Evolutionary conservation across 2,113 vertebrate genomes (phyloP), one percentile per base, ranked within the genome.

Genomic region (Sorex fumeus): DNA sequence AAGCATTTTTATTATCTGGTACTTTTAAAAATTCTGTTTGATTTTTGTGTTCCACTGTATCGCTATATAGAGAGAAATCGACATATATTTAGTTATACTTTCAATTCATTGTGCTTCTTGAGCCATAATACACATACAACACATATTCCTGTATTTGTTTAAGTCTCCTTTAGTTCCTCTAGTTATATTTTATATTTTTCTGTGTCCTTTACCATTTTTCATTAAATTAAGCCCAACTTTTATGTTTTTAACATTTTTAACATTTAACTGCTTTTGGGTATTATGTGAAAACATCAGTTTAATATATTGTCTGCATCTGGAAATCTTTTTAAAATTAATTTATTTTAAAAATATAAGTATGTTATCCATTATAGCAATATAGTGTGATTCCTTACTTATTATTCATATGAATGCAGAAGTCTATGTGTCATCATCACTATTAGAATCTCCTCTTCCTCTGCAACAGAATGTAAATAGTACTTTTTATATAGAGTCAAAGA

Each of bases 211-310:
- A 43, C 67, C 16, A 47, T 45, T 27, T 57, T 86, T 82, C 34
- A 77, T 81, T 67, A 72, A 86, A 43, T 77, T 82, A 7, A 71
- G 1, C 60, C 2, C 30, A 69, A 11, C 10, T 79, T 47, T 88
- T 83, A 82, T 79, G 28, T 80, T 62, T 88, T 85, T 40, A 40
- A 40, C 40, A 40, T 40, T 84, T 3, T 92, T 28, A 75, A 79
- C 80, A 92, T 85, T 75, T 77, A 83, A 71, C 28, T 66, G 19
- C 25, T 84, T 88, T 77, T 79, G 16, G 3, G 25, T 47, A 74
- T 30, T 60, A 79, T 11, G 30, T 84, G 28, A 9, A 84, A 79
- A 72, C 88, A 79, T 34, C 53, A 62, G 50, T 32, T 85, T 18
- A 85, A 40, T 4, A 40, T 40, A 40, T 40, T 40, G 40, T 40